Evolutionary conservation across 2,113 vertebrate genomes (phyloP), one percentile per base, ranked within the genome.

Genomic region (Numida meleagris): DNA sequence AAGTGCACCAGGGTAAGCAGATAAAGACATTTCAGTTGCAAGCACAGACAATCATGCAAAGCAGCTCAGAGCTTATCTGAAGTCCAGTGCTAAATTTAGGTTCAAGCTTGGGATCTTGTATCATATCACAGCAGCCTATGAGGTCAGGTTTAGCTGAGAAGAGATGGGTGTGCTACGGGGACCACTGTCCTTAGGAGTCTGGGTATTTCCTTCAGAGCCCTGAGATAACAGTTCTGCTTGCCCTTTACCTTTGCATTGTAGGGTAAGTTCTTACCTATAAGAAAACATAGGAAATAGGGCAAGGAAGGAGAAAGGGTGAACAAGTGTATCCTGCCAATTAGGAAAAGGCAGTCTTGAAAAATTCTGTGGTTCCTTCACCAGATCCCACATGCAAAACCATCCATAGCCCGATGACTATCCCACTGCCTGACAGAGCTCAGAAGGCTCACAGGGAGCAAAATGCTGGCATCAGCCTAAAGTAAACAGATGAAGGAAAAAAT

Each of bases 401-500:
- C 57, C 1, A 1, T 45, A 61, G 17, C 10, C 66, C 48, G 84
- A 84, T 12, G 48, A 85, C 75, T 91, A 79, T n/a, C n/a, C n/a
- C 57, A 6, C 4, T 51, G 34, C 67, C 58, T 88, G 90, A 45
- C 59, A 45, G 71, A 67, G 42, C 73, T 75, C 34, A 2, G 46
- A 66, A 82, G 25, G 51, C 53, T 79, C 71, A 33, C 40, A 25
- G 58, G 55, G 59, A 88, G n/a, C 31, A 68, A 85, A 66, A 20
- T 70, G 71, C 67, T 94, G 87, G 6, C 29, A 74, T 86, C 92
- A 86, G 85, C 82, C 62, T 51, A 82, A 66, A 14, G 59, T 55
- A 85, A 73, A 70, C 4, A 80, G 40, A 43, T 17, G 36, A 80
- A 92, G 46, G 50, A 50, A 33, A 33, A 72, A 50, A 29, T 65